Evolutionary conservation across 2,888 invertebrate species (phyloP).

Genomic region (Pedicia rivosa): DNA sequence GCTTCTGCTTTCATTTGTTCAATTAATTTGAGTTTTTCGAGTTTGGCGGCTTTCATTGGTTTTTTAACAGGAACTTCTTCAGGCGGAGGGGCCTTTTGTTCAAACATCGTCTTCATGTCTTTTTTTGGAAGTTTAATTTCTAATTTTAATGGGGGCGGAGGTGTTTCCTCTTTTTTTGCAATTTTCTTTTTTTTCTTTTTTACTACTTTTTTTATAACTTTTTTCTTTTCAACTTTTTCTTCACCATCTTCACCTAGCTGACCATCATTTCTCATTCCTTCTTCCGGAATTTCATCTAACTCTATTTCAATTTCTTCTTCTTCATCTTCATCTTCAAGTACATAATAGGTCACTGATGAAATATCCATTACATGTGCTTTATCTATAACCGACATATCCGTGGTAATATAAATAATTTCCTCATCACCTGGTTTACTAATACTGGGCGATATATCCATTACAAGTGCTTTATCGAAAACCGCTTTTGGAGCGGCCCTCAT

Average conservation of each 20-base stretch:
- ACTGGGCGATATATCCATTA: slow-evolving; percentile 29
- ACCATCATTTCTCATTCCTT: background rate
- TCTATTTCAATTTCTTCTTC: slow-evolving; percentile 15
- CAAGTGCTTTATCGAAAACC: slow-evolving; percentile 28
- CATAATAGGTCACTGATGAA: slow-evolving; percentile 14
- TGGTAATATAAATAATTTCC: slow-evolving; percentile 31
- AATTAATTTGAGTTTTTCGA: slow-evolving; percentile 18
- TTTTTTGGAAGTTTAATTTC: slow-evolving; percentile 28
- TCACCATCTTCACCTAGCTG: slow-evolving; percentile 5
- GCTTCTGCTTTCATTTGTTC: slow-evolving; percentile 28
- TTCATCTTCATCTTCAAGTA: slow-evolving; percentile 8
- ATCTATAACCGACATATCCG: slow-evolving; percentile 31
- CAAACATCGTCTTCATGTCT: slow-evolving; percentile 20
- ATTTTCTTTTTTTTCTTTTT: slow-evolving; percentile 24
- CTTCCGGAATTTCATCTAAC: slow-evolving; percentile 18
- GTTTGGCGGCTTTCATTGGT: slow-evolving; percentile 23
- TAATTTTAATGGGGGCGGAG: slow-evolving; percentile 27
- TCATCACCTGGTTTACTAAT: slow-evolving; percentile 14
- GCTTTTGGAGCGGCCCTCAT: slow-evolving; percentile 26
- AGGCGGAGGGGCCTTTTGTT: slow-evolving; percentile 15
- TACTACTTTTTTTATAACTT: slow-evolving; percentile 16
- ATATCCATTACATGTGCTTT: slow-evolving; percentile 32
- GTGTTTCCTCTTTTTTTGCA: slow-evolving; percentile 26
- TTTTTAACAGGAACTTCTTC: slow-evolving; percentile 20
- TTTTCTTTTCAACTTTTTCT: slow-evolving; percentile 12